A percentile compares a stretch with the other conserved stretches of the same genome.
Evolutionary conservation across 2,888 invertebrate genomes (phyloP).

Genomic region (Gari tellinella): DNA sequence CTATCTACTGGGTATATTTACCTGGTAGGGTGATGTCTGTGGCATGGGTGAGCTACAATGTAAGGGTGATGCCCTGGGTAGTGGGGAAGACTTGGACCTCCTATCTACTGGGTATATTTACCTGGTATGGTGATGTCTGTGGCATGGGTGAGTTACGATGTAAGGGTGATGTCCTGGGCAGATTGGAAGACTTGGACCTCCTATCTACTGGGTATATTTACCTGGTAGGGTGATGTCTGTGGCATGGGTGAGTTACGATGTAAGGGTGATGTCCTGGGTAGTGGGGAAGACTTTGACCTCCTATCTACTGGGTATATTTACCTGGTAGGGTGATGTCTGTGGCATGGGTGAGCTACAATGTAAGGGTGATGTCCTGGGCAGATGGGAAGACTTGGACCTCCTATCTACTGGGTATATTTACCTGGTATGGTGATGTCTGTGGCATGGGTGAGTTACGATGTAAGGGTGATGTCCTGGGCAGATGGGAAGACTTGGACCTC

Average conservation of each 20-base stretch:
- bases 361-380: conserved; percentile 48
- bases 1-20: conserved; percentile 23
- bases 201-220: conserved; percentile 23
- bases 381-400: conserved; percentile 45
- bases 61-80: conserved; percentile 47
- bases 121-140: neutral
- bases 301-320: conserved; percentile 23
- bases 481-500: conserved; percentile 45
- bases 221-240: neutral
- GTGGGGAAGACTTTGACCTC: conserved; percentile 47
- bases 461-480: conserved; percentile 48
- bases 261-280: conserved; percentile 47
- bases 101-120: conserved; percentile 23
- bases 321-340: neutral
- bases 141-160: conserved; percentile 44
- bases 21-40: neutral
- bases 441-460: conserved; percentile 44
- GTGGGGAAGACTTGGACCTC: conserved; percentile 47
- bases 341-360: conserved; percentile 44
- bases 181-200: conserved; percentile 44
- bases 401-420: conserved; percentile 23
- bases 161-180: conserved; percentile 48
- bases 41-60: conserved; percentile 44
- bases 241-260: conserved; percentile 44
- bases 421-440: neutral